Base-by-base conservation (phyloP, 2,113 vertebrate genomes). In the Cinclus mexicanus region DNA sequence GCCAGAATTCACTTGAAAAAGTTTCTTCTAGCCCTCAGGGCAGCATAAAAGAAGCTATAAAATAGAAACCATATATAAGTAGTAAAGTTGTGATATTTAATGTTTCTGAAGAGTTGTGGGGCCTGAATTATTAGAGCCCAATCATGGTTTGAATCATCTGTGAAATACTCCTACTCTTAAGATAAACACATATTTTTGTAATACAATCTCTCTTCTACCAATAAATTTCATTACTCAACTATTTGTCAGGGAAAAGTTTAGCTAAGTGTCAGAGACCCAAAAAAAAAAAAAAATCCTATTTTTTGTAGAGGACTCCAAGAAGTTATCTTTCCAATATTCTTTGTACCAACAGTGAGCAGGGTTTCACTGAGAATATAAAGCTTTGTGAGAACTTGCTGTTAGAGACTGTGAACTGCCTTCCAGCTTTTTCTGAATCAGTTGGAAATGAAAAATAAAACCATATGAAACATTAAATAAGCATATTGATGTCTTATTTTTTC, bases 371-470 rank as follows among this genome's bases (percentile, higher is more conserved):
- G 69, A 56, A 75, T 79, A 72, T 82, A 92, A 94, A 91, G 53
- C 24, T 91, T 85, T 88, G 22, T 86, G 75, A 86, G 79, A 90
- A 77, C 60, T 94, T 94, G 47, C 26, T 87, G 57, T 80, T 69
- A 83, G 63, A 90, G 59, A 33, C 28, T 86, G 24, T 90, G 75
- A 85, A 90, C 35, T 68, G 57, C n/a, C n/a, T 91, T 94, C 59
- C 53, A 91, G 42, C 19, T 87, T 67, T 79, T 93, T 74, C 71
- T 28, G 13, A 86, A 95, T 91, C 71, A 83, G 55, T 41, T 90
- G 59, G 46, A 88, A 91, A 83, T 68, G 47, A 91, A 85, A 91
- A 95, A 94, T 85, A 88, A 92, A 90, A 70, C 64, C 64, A 88
- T 83, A 63, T 26, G 37, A 91, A 91, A 77, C 17, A 79, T 76